Conservation (phyloP, 2,113 vertebrate species). For the Carassius gibelio region DNA sequence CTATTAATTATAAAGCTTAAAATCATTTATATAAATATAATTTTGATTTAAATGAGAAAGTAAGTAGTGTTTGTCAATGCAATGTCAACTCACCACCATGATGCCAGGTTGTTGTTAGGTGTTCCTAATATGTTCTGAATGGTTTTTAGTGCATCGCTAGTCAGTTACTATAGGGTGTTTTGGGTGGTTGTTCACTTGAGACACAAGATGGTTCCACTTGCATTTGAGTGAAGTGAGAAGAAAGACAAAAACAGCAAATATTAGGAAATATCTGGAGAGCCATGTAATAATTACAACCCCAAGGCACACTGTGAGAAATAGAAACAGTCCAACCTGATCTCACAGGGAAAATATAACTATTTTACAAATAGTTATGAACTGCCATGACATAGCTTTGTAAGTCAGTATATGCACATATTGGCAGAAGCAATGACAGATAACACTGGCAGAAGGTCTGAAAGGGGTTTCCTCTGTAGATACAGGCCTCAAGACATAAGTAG, state of each 20-base stretch:
- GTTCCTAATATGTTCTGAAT: not conserved
- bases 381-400: not conserved
- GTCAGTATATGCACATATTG: not conserved
- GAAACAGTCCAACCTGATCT: too few species aligned
- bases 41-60: not conserved
- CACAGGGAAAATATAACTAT: too few species aligned
- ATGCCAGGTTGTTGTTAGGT: not conserved
- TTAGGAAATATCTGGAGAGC: too few species aligned
- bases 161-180: too few species aligned
- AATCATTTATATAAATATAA: not conserved
- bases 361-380: too few species aligned
- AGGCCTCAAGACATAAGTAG: slow-evolving; percentile 7
- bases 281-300: too few species aligned
- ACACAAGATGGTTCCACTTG: too few species aligned
- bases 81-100: not conserved
- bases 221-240: too few species aligned
- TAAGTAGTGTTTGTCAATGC: not conserved
- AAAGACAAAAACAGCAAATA: too few species aligned
- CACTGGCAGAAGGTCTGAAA: not conserved
- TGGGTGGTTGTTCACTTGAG: too few species aligned
- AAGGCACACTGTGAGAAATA: too few species aligned
- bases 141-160: not conserved
- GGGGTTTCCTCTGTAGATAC: slow-evolving; percentile 42
- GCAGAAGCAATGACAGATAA: not conserved
- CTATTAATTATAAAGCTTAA: not conserved